Base-by-base conservation (phyloP, 2,113 vertebrate species). In the Aptenodytes forsteri region DNA sequence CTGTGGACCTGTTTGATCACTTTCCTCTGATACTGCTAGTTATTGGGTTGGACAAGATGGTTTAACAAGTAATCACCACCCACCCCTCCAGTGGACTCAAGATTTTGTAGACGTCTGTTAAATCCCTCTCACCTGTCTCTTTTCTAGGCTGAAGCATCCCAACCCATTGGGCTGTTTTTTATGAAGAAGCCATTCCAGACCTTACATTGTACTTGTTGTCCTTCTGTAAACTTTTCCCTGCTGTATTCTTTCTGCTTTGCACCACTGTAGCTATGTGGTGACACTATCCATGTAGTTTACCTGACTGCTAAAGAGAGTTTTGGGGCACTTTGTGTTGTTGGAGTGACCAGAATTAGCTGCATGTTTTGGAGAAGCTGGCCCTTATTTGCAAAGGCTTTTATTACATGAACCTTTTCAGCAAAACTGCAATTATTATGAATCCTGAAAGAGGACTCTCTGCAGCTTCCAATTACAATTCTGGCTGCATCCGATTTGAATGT, bases 391-490 rank as follows among this genome's bases (percentile, higher is more conserved):
- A 82, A 65, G 1, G 2, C 61, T 94, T 83, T 89, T 72, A 71
- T 82, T 40, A 34, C 40, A 4, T 16, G 38, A 81, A 75, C 50
- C 26, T 93, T 93, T 87, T 44, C 69, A 92, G 69, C 2, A 6
- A 67, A 73, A 90, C 3, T 3, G 29, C 76, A 59, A 61, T 84
- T 87, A 72, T 54, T 91, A 30, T 52, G 81, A 76, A 78, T 85
- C 80, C 83, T 91, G 86, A 87, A 94, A 93, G 73, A 89, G 61
- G 77, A 75, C 47, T 47, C 83, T 83, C 54, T 82, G 89, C 36
- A 89, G 87, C 89, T 91, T 82, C 86, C 83, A 91, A 72, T 91
- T 91, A 87, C 80, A 72, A 22, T 80, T 77, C 83, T 82, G 77
- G 16, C 80, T 91, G 81, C 80, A 42, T 76, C 56, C 9, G 3